phyloP scores from a whole-genome alignment of 2,888 invertebrate genomes.

The Pachycephus smyrnensis region DNA sequence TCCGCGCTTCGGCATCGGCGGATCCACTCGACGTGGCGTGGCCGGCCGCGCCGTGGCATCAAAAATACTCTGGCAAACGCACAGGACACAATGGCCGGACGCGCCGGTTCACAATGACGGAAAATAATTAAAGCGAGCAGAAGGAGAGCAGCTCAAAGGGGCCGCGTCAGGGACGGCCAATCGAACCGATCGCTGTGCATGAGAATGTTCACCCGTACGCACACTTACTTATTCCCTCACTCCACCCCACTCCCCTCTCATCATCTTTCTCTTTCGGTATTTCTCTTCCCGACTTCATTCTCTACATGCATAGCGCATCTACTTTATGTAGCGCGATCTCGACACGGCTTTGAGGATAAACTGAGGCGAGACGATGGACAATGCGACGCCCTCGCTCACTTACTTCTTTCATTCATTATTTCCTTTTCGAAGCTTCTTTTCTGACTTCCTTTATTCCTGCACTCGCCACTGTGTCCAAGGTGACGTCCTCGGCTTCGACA shows the following conservation, averaged over 20 bases:
- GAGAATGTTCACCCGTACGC: not conserved
- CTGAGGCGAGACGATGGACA: conserved; percentile 13
- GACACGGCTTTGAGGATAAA: not conserved
- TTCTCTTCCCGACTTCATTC: not conserved
- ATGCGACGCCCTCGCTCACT: conserved; percentile 3
- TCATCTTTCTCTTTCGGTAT: too few relatives aligned
- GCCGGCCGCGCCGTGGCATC: conserved; percentile 6
- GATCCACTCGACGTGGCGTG: not conserved
- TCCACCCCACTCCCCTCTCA: not conserved
- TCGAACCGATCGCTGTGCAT: conserved; percentile 37
- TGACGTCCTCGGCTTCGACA: conserved; percentile 29
- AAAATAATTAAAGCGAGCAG: conserved; percentile 57
- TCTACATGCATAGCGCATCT: not conserved
- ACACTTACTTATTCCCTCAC: not conserved
- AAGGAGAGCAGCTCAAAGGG: conserved; percentile 49
- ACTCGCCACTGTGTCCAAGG: conserved; percentile 41
- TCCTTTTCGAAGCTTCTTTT: conserved; percentile 70
- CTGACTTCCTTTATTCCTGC: conserved; percentile 70
- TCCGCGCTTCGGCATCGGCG: not conserved
- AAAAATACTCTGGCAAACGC: conserved; percentile 6
- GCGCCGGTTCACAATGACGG: conserved; percentile 50
- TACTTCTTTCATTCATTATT: conserved; percentile 65
- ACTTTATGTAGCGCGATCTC: not conserved
- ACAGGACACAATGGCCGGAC: conserved; percentile 47
- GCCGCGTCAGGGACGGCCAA: conserved; percentile 40